These are phyloP conservation scores for Ctenochaetus hawaiiensis DNA, from an alignment of 2,797 vertebrate genomes.

Conservation along the genomic window DNA sequence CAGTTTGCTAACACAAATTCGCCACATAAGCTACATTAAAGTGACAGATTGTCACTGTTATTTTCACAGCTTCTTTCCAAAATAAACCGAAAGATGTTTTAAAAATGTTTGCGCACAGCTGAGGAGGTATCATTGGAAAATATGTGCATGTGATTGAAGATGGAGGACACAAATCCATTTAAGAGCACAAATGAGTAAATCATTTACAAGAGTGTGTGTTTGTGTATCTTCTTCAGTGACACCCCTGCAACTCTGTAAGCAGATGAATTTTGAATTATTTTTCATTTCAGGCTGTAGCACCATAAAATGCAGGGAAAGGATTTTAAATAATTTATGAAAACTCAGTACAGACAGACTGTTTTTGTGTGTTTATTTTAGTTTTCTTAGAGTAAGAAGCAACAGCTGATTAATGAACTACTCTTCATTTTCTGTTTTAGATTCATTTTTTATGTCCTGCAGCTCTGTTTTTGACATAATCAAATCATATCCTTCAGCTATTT, in stretches of 20 bases:
- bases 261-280: constrained; percentile 10
- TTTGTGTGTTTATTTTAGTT: constrained; percentile 29
- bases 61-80: background rate
- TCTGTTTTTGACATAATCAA: constrained; percentile 9
- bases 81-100: background rate
- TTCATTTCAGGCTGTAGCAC: background rate
- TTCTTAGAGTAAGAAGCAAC: background rate
- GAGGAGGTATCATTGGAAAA: background rate
- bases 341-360: constrained; percentile 6
- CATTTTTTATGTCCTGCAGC: background rate
- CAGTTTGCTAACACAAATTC: too few species aligned
- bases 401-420: constrained; percentile 11
- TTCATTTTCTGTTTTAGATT: background rate
- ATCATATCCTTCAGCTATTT: constrained; percentile 24
- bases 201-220: too few species aligned
- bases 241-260: too few species aligned
- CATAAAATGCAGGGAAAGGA: constrained; percentile 12
- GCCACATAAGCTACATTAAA: too few species aligned
- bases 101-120: background rate
- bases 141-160: background rate
- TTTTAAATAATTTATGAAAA: constrained; percentile 11
- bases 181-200: too few species aligned
- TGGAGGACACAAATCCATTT: too few species aligned
- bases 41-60: background rate
- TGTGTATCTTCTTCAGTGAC: too few species aligned